Base-by-base conservation (phyloP, 2,888 invertebrate genomes). In the Scrobipalpa atriplicella region DNA sequence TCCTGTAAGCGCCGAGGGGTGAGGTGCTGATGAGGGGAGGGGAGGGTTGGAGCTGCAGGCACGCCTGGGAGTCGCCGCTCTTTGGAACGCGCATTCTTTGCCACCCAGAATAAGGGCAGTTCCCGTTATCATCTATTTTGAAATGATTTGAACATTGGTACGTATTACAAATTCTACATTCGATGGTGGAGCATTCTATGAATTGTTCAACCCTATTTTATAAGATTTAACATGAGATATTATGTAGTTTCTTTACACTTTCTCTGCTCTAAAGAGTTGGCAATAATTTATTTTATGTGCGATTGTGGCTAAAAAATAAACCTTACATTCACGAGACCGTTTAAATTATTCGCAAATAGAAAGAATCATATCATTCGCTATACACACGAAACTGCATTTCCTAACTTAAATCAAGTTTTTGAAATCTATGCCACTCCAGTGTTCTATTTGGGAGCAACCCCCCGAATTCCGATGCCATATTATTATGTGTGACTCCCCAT, bases 401-500 rank as follows among this genome's bases (percentile, higher is more conserved):
- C 16, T 10, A 47, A 10, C 16, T n/a, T 47, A 7, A 16, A 16
- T n/a, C n/a, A 10, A 16, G 47, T n/a, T 5, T 47, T n/a, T 10
- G 29, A 3, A 16, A 47, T 47, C 47, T 1, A n/a, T 16, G 1
- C 5, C n/a, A 1, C 3, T 1, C 2, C n/a, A 7, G 13, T 29
- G 36, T n/a, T 13, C 16, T 9, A 9, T 6, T 5, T 38, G 58
- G 16, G 38, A 58, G 16, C 16, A 38, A 18, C 58, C 58, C 58
- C 58, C 9, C n/a, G n/a, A 58, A 58, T 92, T 87, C 92, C 92
- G 84, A 87, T 84, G 87, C 80, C 85, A 83, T 89, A 89, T 90
- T 90, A 91, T 90, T 89, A 89, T 92, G 90, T 90, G 89, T 87
- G 88, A 90, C 85, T 85, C 79, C 79, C 82, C 80, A 86, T 86